Conservation (phyloP, 2,797 vertebrate species). For the Malurus splendens region DNA sequence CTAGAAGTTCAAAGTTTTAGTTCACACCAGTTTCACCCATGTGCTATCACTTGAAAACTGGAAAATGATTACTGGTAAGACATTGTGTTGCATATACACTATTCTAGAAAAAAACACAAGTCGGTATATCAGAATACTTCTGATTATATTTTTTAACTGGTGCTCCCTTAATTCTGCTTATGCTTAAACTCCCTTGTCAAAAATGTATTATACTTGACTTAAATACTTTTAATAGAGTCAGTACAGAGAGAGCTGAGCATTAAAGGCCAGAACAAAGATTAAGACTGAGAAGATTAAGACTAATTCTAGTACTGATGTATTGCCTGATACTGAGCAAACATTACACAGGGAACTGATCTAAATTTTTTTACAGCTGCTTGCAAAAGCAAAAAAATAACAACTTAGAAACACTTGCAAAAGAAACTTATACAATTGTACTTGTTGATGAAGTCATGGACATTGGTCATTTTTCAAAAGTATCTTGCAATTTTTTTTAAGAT, state of each 20-base stretch:
- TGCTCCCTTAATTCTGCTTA: neutral
- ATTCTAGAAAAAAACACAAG: neutral
- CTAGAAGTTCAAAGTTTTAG: conserved; percentile 52
- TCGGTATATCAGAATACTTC: neutral
- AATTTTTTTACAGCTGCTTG: neutral
- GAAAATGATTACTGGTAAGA: neutral
- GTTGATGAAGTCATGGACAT: neutral
- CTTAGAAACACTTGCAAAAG: neutral
- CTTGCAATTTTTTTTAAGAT: neutral
- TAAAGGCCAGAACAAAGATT: neutral
- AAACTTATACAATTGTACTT: neutral
- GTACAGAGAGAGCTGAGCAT: neutral
- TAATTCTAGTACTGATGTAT: neutral
- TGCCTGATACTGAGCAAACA: neutral
- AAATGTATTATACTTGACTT: neutral
- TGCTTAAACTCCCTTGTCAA: neutral
- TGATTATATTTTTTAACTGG: neutral
- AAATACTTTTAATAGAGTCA: neutral
- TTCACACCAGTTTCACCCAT: conserved; percentile 42
- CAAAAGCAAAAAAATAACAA: neutral
- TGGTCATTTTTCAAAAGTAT: neutral
- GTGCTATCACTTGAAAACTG: neutral
- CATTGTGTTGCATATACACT: rapidly evolving
- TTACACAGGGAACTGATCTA: neutral
- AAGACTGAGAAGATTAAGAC: neutral